Base-by-base conservation (phyloP, 2,797 vertebrate species). In the Poeciliopsis infans region DNA sequence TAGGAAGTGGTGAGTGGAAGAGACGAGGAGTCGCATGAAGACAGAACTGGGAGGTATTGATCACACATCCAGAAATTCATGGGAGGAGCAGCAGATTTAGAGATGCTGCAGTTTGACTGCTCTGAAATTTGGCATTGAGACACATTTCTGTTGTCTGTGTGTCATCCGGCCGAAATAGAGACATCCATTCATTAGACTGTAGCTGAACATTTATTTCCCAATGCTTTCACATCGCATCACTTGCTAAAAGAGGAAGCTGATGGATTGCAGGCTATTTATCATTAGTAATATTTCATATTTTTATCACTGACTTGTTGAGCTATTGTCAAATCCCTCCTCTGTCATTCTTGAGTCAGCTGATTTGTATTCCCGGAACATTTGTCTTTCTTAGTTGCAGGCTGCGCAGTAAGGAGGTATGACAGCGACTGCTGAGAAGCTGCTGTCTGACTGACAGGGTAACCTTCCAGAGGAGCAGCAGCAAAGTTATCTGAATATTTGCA, bases 381-480 rank as follows among this genome's bases (percentile, higher is more conserved):
- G 80, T 76, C 53, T 23, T 86, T 86, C 86, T 87, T 75, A 89
- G 84, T 90, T 92, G 81, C 83, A 51, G 61, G 76, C 31, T 31
- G 31, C 83, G 76, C 81, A 83, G 80, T 91, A 79, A 89, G 80
- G 75, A 25, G 75, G 47, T 70, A 77, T 89, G 89, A 88, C 78
- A 61, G 85, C 77, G 51, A 61, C 80, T 86, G 83, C 86, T 43
- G 51, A 83, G 79, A 76, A 43, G 49, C 46, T 80, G 88, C 80
- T 81, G 73, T 79, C 85, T 95, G 94, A 95, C 85, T 94, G 94
- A 89, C 93, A 91, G 78, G 33, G 33, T 75, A 86, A 84, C 81
- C 88, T 92, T 93, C 78, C 80, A 79, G 75, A 72, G 83, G 81
- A 91, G 83, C 85, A 36, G 69, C 77, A 33, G 49, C 59, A 75